These are phyloP conservation scores for Hydrochoerus hydrochaeris DNA, from an alignment of 2,113 vertebrate genomes.

Conservation along the genomic window DNA sequence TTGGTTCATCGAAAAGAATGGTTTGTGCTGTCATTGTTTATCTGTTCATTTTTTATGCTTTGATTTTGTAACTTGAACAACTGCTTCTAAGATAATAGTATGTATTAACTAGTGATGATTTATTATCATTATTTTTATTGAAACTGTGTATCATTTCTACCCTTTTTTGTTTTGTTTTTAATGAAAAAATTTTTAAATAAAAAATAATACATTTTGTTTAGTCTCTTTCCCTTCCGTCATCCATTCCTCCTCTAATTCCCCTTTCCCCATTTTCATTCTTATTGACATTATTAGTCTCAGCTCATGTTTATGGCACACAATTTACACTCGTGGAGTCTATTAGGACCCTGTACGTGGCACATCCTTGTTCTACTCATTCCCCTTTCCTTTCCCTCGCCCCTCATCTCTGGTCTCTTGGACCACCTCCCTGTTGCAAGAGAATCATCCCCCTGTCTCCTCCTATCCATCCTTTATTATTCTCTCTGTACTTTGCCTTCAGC, in stretches of 20 bases:
- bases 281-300: no score
- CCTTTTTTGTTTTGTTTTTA: no score
- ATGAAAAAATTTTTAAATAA: no score
- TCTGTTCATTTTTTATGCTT: no score
- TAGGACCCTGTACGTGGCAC: not conserved
- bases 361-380: not conserved
- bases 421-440: not conserved
- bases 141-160: no score
- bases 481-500: not conserved
- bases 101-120: no score
- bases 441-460: not conserved
- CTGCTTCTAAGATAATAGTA: no score
- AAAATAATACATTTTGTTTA: not conserved
- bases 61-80: no score
- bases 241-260: not conserved
- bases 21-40: no score
- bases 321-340: not conserved
- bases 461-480: not conserved
- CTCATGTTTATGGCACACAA: not conserved
- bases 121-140: no score
- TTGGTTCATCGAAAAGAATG: no score
- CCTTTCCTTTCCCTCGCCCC: not conserved
- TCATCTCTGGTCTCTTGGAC: not conserved
- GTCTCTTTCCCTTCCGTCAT: not conserved
- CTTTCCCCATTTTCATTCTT: not conserved